phyloP scores from a whole-genome alignment of 2,888 invertebrate genomes.

The Pyrrhia umbra region DNA sequence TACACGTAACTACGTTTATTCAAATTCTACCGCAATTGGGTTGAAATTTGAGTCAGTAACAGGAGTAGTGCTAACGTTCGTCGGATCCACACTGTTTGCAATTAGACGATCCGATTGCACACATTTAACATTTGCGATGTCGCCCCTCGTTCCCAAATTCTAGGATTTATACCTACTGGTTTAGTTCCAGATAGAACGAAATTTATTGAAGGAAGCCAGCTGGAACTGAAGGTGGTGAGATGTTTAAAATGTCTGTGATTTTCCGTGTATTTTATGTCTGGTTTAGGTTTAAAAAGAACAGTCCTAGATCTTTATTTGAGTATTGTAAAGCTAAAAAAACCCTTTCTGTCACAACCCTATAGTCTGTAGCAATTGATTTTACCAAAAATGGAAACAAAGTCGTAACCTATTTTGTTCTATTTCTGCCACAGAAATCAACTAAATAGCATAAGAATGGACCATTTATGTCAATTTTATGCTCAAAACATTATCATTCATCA shows the following conservation, averaged over 20 bases:
- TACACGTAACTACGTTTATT: too few relatives aligned
- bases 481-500: too few relatives aligned
- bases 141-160: constrained; percentile 28
- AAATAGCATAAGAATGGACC: too few relatives aligned
- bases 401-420: too few relatives aligned
- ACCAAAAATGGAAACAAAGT: too few relatives aligned
- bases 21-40: not conserved
- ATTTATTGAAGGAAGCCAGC: constrained; percentile 36
- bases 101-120: constrained; percentile 48
- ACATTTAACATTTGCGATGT: constrained; percentile 37
- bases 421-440: too few relatives aligned
- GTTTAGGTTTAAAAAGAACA: not conserved
- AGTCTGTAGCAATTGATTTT: too few relatives aligned
- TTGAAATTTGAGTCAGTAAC: constrained; percentile 20
- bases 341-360: too few relatives aligned
- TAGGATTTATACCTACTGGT: constrained; percentile 33
- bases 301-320: too few relatives aligned
- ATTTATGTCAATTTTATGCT: too few relatives aligned
- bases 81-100: constrained; percentile 33
- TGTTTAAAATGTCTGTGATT: constrained; percentile 16
- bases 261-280: not conserved
- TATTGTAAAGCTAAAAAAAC: too few relatives aligned
- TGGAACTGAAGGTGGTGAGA: constrained; percentile 21
- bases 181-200: constrained; percentile 33
- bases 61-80: constrained; percentile 4